Evolutionary conservation across 1,140 invertebrate genomes (phyloP).

Genomic region (Drosophila rhopaloa): DNA sequence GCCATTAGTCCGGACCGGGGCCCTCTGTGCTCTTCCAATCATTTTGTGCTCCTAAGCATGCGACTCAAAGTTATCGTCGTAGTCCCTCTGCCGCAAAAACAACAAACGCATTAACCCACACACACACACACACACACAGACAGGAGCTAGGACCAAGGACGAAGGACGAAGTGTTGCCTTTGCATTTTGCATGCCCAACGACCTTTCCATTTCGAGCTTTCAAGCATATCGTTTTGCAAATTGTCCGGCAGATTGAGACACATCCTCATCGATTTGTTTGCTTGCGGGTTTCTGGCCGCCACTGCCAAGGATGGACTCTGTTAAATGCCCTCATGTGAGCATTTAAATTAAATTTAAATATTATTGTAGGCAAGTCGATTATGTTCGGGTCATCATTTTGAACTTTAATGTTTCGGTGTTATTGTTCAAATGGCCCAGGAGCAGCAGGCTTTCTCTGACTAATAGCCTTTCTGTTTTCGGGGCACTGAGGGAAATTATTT

Average conservation of each 20-base stretch:
- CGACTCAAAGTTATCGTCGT: slow-evolving; percentile 67
- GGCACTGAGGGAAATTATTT: slow-evolving; percentile 52
- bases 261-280: slow-evolving; percentile 72
- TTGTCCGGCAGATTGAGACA: slow-evolving; percentile 71
- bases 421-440: slow-evolving; percentile 50
- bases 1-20: slow-evolving; percentile 54
- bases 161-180: slow-evolving; percentile 46
- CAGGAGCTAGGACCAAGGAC: slow-evolving; percentile 4
- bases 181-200: slow-evolving; percentile 59
- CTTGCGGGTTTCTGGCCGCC: slow-evolving; percentile 17
- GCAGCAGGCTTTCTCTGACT: slow-evolving; percentile 20
- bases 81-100: slow-evolving; percentile 56
- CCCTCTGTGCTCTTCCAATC: slow-evolving; percentile 55
- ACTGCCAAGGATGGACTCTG: slow-evolving; percentile 15
- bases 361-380: slow-evolving; percentile 83
- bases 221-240: slow-evolving; percentile 64
- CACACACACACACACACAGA: slow-evolving; percentile 4
- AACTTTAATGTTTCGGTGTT: slow-evolving; percentile 78
- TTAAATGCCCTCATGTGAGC: slow-evolving; percentile 77
- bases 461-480: slow-evolving; percentile 54
- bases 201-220: slow-evolving; percentile 47
- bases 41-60: slow-evolving; percentile 73
- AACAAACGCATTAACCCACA: slow-evolving; percentile 67
- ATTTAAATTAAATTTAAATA: slow-evolving; percentile 85
- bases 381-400: slow-evolving; percentile 75